Conservation (phyloP, 2,888 invertebrate species). For the Spodoptera exigua region DNA sequence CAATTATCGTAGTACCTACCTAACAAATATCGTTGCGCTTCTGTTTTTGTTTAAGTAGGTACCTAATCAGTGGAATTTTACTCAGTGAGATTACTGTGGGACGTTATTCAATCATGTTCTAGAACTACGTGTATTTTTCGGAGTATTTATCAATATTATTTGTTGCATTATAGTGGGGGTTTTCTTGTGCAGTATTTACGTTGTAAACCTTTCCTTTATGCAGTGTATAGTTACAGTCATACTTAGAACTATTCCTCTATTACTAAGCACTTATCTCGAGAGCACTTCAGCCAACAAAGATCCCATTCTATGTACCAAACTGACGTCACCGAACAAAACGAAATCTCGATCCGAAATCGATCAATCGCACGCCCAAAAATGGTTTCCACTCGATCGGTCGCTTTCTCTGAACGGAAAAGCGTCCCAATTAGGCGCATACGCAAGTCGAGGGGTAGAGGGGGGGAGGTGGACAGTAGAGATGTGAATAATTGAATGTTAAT, state of each 20-base stretch:
- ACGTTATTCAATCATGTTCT: no score
- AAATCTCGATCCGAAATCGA: constrained; percentile 58
- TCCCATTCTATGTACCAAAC: constrained; percentile 19
- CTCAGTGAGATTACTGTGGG: not conserved
- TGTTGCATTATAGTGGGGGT: not conserved
- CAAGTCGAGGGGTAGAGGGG: constrained; percentile 46
- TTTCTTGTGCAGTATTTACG: constrained; percentile 8
- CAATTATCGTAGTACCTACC: constrained; percentile 39
- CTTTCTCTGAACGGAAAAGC: constrained; percentile 83
- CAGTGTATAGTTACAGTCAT: not conserved
- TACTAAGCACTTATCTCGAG: constrained; percentile 30
- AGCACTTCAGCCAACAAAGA: constrained; percentile 35
- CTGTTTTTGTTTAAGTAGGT: constrained; percentile 4
- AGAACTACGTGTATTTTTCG: no score
- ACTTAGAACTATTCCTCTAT: constrained; percentile 22
- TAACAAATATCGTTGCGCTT: constrained; percentile 20
- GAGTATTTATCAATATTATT: no score
- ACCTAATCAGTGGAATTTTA: constrained; percentile 4
- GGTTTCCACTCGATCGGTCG: constrained; percentile 75
- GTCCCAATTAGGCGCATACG: constrained; percentile 74
- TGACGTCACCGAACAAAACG: constrained; percentile 43
- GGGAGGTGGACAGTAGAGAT: constrained; percentile 56
- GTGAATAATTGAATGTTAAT: constrained; percentile 67
- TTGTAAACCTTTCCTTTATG: no score
- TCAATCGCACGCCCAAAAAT: constrained; percentile 66